A percentile compares a stretch with the other conserved stretches of the same genome.
Conservation (phyloP, 2,797 vertebrate species). For the Lagorchestes hirsutus region DNA sequence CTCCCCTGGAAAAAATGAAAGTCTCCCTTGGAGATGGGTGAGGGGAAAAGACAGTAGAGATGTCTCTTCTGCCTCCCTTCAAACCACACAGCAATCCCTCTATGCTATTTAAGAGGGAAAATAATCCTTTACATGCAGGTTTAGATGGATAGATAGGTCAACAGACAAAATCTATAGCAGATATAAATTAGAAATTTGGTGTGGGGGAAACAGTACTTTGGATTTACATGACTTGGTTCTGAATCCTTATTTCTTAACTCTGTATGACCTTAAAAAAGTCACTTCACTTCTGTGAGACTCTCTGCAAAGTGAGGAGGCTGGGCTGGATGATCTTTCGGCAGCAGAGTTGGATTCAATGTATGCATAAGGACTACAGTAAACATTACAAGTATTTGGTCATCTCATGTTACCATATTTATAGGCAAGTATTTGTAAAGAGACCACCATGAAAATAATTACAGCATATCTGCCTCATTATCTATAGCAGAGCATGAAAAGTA, state of each 20-base stretch:
- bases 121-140: background rate
- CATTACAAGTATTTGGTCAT: background rate
- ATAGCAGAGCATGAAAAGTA: background rate
- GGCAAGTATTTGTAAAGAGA: background rate
- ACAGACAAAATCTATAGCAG: background rate
- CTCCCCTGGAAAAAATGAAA: background rate
- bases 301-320: background rate
- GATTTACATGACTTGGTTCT: background rate
- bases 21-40: background rate
- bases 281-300: background rate
- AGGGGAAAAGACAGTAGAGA: background rate
- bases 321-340: background rate
- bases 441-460: background rate
- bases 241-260: background rate
- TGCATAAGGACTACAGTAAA: background rate
- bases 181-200: background rate
- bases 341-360: background rate
- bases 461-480: background rate
- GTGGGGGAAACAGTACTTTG: background rate
- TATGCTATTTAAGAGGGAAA: background rate
- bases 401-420: background rate
- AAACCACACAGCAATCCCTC: background rate
- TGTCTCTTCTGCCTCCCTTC: background rate
- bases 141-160: background rate
- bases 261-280: background rate